Percentiles rank a stretch among this genome's conserved stretches.
phyloP scores from a whole-genome alignment of 2,797 vertebrate species.

The Schizothorax lantsangensis region DNA sequence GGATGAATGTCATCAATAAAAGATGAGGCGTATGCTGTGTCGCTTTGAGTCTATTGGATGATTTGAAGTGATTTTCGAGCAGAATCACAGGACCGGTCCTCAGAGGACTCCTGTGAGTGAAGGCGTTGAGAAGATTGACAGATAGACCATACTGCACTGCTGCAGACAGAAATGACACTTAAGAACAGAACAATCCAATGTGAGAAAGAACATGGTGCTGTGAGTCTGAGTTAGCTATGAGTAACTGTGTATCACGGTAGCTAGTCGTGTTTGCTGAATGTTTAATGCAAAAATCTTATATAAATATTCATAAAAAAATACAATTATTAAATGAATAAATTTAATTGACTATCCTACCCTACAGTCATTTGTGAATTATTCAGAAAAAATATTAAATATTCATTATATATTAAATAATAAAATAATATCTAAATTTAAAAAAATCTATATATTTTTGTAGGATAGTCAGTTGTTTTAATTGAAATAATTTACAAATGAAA shows the following conservation, averaged over 20 bases:
- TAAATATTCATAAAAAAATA: background rate
- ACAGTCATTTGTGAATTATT: no score
- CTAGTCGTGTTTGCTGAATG: background rate
- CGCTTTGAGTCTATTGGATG: slow-evolving; percentile 30
- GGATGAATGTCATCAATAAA: slow-evolving; percentile 58
- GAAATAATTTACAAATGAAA: no score
- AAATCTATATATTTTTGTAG: background rate
- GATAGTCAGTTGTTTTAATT: background rate
- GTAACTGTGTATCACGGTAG: background rate
- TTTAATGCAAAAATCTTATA: background rate
- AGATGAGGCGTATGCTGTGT: slow-evolving; percentile 47
- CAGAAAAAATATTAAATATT: no score
- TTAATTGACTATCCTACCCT: background rate
- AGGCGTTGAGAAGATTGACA: slow-evolving; percentile 30
- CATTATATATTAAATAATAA: no score
- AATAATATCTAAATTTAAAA: no score
- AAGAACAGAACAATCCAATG: slow-evolving; percentile 56
- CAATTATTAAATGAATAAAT: background rate
- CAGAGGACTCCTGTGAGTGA: slow-evolving; percentile 7
- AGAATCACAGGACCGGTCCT: slow-evolving; percentile 35
- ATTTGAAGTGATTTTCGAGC: slow-evolving; percentile 42
- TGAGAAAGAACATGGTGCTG: slow-evolving; percentile 59
- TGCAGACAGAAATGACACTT: slow-evolving; percentile 31
- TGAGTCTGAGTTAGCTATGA: slow-evolving; percentile 13
- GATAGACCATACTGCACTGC: slow-evolving; percentile 21